A percentile compares a stretch with the other conserved stretches of the same genome.
Conservation (phyloP, 1,140 invertebrate species). For the Harlomillsia oculata region DNA sequence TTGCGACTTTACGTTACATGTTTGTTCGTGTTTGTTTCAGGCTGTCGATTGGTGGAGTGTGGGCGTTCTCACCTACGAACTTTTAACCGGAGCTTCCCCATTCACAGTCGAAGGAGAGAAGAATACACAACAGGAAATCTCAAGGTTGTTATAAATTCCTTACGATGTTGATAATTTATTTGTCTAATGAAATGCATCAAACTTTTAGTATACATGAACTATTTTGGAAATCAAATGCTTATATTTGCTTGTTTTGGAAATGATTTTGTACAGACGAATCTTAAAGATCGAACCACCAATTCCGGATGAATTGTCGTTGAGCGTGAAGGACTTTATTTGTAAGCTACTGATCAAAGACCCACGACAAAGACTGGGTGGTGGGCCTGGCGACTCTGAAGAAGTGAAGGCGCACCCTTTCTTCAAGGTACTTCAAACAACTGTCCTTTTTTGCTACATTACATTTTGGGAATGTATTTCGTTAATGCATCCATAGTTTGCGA, state of each 20-base stretch:
- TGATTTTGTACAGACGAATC: conserved; percentile 55
- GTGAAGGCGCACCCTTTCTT: conserved; percentile 81
- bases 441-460: too few species aligned
- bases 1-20: too few species aligned
- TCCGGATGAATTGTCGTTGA: conserved; percentile 56
- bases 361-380: conserved; percentile 59
- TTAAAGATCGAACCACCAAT: conserved; percentile 75
- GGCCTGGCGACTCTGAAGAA: conserved; percentile 65
- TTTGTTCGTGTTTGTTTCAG: conserved; percentile 45
- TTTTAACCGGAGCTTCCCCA: conserved; percentile 93
- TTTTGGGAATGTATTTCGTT: too few species aligned
- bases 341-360: conserved; percentile 82
- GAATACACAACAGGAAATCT: conserved; percentile 88
- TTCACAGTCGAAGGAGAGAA: conserved; percentile 88
- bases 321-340: conserved; percentile 56
- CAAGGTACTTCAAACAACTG: conserved; percentile 43
- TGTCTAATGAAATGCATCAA: background rate
- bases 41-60: conserved; percentile 97
- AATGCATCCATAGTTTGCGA: too few species aligned
- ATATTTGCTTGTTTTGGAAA: background rate
- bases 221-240: background rate
- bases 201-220: background rate
- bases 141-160: conserved; percentile 47
- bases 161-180: background rate
- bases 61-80: conserved; percentile 91